These are phyloP conservation scores for Crenuchus spilurus DNA, from an alignment of 2,797 vertebrate species.

Conservation along the genomic window DNA sequence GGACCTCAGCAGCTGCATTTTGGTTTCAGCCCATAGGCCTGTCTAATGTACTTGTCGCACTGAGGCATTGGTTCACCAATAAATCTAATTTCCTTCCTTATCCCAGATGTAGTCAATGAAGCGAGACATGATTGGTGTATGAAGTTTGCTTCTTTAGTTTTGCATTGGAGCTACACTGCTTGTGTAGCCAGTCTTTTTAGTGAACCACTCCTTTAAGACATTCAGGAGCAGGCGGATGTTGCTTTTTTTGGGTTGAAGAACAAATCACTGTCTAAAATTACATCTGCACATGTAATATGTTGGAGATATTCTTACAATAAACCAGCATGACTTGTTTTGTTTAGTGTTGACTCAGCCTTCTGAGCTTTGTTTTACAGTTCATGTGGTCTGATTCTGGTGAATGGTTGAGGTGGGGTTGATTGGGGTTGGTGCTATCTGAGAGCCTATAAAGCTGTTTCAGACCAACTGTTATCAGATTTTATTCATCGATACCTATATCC, in stretches of 20 bases:
- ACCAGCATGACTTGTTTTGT: constrained; percentile 1
- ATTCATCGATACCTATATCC: background rate
- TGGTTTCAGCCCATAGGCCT: background rate
- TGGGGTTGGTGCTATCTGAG: constrained; percentile 1
- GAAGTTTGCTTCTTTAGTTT: too few species aligned
- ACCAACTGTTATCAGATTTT: constrained; percentile 10
- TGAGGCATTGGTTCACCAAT: too few species aligned
- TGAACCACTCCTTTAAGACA: background rate
- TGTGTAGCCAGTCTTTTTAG: too few species aligned
- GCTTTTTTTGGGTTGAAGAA: background rate
- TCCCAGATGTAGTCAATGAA: too few species aligned
- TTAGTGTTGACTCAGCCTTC: background rate
- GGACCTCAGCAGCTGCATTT: background rate
- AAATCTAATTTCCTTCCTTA: too few species aligned
- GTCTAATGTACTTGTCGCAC: too few species aligned
- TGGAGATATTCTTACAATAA: background rate
- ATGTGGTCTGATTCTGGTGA: background rate
- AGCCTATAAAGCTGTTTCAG: background rate
- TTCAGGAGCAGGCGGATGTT: background rate
- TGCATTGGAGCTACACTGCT: too few species aligned
- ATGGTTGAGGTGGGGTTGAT: background rate
- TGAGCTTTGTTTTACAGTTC: background rate
- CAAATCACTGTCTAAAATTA: background rate
- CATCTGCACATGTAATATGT: background rate
- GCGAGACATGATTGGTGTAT: too few species aligned